These are phyloP conservation scores for Anseranas semipalmata DNA, from an alignment of 2,113 vertebrate genomes.

Conservation along the genomic window DNA sequence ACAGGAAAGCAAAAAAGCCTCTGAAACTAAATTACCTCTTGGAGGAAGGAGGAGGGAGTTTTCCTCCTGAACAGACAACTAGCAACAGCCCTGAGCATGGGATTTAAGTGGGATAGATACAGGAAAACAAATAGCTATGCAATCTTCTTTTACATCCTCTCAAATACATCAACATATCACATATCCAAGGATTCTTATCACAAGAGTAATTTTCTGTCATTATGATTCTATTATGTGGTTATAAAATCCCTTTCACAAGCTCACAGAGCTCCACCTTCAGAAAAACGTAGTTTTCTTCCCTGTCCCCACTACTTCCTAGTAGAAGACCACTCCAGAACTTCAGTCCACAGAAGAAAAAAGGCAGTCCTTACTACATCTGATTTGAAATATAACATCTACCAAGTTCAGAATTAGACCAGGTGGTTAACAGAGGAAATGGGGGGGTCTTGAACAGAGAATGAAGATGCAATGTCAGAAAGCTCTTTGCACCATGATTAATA, in stretches of 20 bases:
- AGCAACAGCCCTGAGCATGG: constrained; percentile 17
- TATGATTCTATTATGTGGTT: neutral
- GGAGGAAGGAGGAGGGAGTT: neutral
- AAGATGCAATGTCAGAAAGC: neutral
- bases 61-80: neutral
- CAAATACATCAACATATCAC: constrained; percentile 3
- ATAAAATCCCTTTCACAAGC: neutral
- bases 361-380: neutral
- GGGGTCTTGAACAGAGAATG: neutral
- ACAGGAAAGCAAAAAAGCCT: neutral
- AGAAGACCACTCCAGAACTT: neutral
- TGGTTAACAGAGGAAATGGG: neutral
- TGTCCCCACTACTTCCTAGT: neutral
- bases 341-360: neutral
- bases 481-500: neutral
- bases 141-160: neutral
- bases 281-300: neutral
- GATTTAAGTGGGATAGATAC: neutral
- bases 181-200: constrained; percentile 21
- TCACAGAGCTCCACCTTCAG: neutral
- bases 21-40: constrained; percentile 1
- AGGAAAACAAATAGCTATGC: neutral
- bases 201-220: neutral
- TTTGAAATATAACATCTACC: neutral
- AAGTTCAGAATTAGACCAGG: neutral